Percentiles rank a stretch among this genome's conserved stretches.
Conservation (phyloP, 2,888 invertebrate genomes). For the Trachelus iudaicus region DNA sequence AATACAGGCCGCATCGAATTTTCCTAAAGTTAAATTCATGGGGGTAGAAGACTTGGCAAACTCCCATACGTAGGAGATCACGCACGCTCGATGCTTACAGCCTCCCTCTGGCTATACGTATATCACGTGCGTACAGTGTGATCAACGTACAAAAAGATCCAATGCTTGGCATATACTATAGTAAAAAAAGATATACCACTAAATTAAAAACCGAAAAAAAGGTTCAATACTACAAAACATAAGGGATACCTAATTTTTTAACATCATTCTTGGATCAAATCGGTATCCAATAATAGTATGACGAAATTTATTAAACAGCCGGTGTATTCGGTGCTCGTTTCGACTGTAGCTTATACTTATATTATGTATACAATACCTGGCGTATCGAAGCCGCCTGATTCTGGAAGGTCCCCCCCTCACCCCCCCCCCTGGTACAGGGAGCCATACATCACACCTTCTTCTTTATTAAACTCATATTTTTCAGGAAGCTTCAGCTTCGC, state of each 20-base stretch:
- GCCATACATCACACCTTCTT: slow-evolving; percentile 61
- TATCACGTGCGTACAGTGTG: background rate
- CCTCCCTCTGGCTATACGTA: background rate
- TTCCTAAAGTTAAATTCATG: slow-evolving; percentile 11
- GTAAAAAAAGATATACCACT: background rate
- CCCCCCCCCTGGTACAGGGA: slow-evolving; percentile 40
- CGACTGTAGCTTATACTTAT: slow-evolving; percentile 31
- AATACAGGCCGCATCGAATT: slow-evolving; percentile 6
- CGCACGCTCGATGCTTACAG: background rate
- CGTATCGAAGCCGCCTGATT: slow-evolving; percentile 59
- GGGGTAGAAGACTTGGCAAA: slow-evolving; percentile 4
- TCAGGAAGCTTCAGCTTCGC: slow-evolving; percentile 43
- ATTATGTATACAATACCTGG: slow-evolving; percentile 51
- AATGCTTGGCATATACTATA: background rate
- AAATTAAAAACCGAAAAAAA: background rate
- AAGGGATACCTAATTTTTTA: background rate
- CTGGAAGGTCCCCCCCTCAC: slow-evolving; percentile 48
- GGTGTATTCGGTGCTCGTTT: background rate
- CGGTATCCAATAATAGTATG: background rate
- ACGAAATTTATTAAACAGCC: background rate
- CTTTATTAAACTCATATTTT: slow-evolving; percentile 65
- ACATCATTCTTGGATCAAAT: background rate
- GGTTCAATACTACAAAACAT: background rate
- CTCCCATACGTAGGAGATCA: background rate
- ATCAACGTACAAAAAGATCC: background rate